Conservation (phyloP, 2,113 vertebrate genomes). For the Colius striatus region DNA sequence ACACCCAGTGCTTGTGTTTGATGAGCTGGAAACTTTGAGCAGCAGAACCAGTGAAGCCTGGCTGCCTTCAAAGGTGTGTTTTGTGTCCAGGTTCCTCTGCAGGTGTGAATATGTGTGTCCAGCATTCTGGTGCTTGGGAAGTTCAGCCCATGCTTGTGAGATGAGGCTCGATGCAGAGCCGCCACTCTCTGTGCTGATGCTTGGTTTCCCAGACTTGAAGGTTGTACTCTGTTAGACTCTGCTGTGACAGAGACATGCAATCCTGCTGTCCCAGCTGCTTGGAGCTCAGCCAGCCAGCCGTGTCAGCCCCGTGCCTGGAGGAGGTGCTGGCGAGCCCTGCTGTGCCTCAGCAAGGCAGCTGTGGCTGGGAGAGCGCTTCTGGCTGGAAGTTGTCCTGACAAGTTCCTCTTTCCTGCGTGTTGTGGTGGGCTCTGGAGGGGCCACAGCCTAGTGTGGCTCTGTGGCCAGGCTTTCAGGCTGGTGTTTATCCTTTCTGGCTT, state of each 20-base stretch:
- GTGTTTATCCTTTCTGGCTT: neutral
- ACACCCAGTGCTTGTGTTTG: rapidly evolving
- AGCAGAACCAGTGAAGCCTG: neutral
- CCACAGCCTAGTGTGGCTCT: neutral
- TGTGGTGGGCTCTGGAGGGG: neutral
- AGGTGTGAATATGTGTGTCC: rapidly evolving
- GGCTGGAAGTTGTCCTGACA: neutral
- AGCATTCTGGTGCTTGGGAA: neutral
- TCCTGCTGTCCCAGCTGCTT: neutral
- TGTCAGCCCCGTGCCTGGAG: too few relatives aligned
- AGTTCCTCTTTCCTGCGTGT: neutral
- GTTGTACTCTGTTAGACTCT: neutral
- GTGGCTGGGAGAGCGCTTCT: neutral
- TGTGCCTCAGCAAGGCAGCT: neutral
- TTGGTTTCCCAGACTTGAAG: neutral
- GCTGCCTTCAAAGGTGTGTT: neutral
- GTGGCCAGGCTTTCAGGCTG: neutral
- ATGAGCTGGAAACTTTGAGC: neutral
- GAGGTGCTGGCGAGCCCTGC: neutral
- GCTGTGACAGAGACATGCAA: neutral
- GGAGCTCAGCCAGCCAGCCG: neutral
- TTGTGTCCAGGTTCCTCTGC: neutral
- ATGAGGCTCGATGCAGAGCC: neutral
- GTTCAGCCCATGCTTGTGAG: rapidly evolving
- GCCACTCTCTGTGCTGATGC: neutral